Base-by-base conservation (phyloP, 2,888 invertebrate species). In the Sinelater perroti region DNA sequence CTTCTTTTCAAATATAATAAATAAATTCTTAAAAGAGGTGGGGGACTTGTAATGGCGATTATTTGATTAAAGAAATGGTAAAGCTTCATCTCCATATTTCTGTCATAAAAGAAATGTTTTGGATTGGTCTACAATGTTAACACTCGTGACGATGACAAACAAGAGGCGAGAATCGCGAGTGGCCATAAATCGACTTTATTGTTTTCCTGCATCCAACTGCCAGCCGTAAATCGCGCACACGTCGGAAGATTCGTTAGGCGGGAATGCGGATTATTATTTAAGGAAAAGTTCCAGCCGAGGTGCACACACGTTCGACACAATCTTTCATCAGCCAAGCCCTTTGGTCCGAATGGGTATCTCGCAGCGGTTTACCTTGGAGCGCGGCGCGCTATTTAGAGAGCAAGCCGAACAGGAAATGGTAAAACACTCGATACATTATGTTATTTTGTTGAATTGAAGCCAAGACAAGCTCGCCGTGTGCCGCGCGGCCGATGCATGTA, bases 401-500 rank as follows among this genome's bases (percentile, higher is more conserved):
- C 62, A 51, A 51, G 54, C 51, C 59, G 63, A 67, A 67, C 66
- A 63, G 66, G 64, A 66, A 66, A 66, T 65, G 60, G 63, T 65
- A 60, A 60, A 60, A 65, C 60, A 47, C 56, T 60, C 61, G 61
- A 62, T 65, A 63, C 61, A 62, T 62, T 65, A 62, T 61, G 62
- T 64, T 66, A 67, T 64, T 67, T 62, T 64, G 61, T 65, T 64
- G 65, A 63, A 62, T 53, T 61, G 63, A 62, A 61, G 63, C 67
- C 65, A 65, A 65, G 60, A 61, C 59, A 61, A 45, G 62, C 63
- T 60, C 60, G 55, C 55, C 40, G 40, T 50, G 52, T 28, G 31
- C 42, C 7, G 30, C 26, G 17, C 60, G 56, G 28, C 38, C 56
- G 60, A 47, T 57, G 44, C 55, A 56, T 62, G 57, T 60, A 63